phyloP scores from a whole-genome alignment of 2,797 vertebrate genomes.

The Poeciliopsis gracilis region DNA sequence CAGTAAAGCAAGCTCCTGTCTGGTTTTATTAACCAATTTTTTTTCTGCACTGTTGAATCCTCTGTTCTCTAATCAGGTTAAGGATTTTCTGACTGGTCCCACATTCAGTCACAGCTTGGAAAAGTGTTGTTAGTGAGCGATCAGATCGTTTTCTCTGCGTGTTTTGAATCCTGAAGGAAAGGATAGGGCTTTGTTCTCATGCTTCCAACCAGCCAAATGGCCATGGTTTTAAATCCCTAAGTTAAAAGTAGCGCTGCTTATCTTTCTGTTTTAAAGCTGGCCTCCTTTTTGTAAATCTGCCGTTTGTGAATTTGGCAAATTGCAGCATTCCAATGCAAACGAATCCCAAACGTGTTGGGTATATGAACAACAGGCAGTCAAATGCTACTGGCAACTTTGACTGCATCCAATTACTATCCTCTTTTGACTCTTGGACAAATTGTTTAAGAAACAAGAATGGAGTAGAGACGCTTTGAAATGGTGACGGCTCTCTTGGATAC shows the following conservation, averaged over 20 bases:
- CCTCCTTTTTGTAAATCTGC: constrained; percentile 15
- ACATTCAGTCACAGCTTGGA: constrained; percentile 42
- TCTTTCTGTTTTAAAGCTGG: constrained; percentile 33
- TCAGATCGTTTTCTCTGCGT: constrained; percentile 53
- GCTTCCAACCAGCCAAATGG: constrained; percentile 46
- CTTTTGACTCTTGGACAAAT: not conserved
- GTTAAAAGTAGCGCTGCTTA: constrained; percentile 41
- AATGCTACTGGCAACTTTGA: constrained; percentile 30
- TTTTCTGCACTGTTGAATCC: constrained; percentile 43
- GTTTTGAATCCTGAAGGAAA: constrained; percentile 33
- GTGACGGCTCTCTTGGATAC: not conserved
- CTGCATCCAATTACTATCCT: constrained; percentile 24
- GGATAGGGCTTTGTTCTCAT: constrained; percentile 46
- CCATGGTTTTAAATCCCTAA: constrained; percentile 57
- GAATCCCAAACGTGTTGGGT: constrained; percentile 53
- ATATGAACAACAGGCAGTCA: constrained; percentile 53
- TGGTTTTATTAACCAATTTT: constrained; percentile 52
- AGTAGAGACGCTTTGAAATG: not conserved
- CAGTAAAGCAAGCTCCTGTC: constrained; percentile 14
- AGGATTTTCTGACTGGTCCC: constrained; percentile 50
- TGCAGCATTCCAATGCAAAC: constrained; percentile 55
- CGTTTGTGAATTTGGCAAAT: constrained; percentile 28
- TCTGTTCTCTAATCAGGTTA: constrained; percentile 64
- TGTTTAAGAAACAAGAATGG: constrained; percentile 5
- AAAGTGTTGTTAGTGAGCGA: constrained; percentile 35